Evolutionary conservation across 2,113 vertebrate genomes (phyloP).

Genomic region (Melanocharis versteri): DNA sequence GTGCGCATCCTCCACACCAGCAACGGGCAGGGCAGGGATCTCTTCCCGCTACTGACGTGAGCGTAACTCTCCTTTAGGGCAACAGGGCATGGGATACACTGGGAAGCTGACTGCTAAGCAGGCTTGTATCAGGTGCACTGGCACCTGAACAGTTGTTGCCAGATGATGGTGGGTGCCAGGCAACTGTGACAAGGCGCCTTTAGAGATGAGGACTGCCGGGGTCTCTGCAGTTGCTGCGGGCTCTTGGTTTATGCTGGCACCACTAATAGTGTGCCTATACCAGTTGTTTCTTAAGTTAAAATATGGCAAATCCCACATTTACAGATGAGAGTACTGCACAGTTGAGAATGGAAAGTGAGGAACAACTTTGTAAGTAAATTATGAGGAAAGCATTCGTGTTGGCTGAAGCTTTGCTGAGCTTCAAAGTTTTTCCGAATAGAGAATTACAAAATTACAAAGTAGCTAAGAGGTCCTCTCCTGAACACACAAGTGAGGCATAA

Average conservation of each 20-base stretch:
- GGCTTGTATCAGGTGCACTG: background rate
- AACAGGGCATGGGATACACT: background rate
- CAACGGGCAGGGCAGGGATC: background rate
- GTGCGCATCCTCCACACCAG: background rate
- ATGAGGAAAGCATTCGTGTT: background rate
- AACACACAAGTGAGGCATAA: background rate
- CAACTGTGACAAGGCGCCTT: background rate
- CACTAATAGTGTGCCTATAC: background rate
- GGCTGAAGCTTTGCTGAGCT: background rate
- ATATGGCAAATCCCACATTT: background rate
- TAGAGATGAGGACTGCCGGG: too few species aligned
- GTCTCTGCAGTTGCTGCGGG: background rate
- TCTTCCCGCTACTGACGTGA: accelerated
- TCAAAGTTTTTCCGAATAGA: background rate
- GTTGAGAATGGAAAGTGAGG: background rate
- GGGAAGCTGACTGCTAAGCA: background rate
- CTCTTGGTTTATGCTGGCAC: background rate
- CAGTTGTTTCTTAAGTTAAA: background rate
- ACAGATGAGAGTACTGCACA: background rate
- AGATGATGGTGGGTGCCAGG: background rate
- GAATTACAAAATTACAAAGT: background rate
- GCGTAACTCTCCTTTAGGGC: background rate
- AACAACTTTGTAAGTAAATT: background rate
- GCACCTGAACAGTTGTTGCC: background rate
- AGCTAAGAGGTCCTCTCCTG: background rate